Conservation (phyloP, 2,113 vertebrate genomes). For the Gymnarchus niloticus region DNA sequence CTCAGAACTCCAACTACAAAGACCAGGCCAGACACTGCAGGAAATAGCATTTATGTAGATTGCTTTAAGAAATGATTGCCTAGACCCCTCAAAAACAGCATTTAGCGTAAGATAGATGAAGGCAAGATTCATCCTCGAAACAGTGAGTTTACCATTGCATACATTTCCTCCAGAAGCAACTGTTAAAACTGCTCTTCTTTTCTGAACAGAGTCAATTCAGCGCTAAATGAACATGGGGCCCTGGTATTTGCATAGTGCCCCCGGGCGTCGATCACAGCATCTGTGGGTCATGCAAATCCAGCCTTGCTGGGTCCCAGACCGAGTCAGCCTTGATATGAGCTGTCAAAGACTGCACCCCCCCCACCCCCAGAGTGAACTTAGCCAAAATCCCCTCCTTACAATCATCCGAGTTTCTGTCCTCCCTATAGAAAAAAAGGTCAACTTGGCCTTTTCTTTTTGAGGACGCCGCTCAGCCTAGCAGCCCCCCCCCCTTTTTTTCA, state of each 20-base stretch:
- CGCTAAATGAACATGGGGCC: not conserved
- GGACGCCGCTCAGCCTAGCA: not conserved
- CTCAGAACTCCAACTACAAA: no score
- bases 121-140: not conserved
- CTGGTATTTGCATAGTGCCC: conserved; percentile 41
- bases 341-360: not conserved
- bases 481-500: not conserved
- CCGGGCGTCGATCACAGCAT: conserved; percentile 41
- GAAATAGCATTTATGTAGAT: no score
- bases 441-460: not conserved
- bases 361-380: not conserved
- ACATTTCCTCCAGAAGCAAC: not conserved
- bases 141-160: not conserved
- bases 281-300: conserved; percentile 57
- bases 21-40: no score
- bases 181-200: not conserved
- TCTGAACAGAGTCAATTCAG: not conserved
- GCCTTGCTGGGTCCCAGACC: conserved; percentile 1
- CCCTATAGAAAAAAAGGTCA: not conserved
- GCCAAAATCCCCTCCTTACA: not conserved
- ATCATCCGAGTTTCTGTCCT: not conserved
- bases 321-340: conserved; percentile 25
- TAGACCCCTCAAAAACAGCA: no score
- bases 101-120: no score
- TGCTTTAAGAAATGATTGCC: no score